These are phyloP conservation scores for Etheostoma cragini DNA, from an alignment of 2,113 vertebrate genomes.

Conservation along the genomic window DNA sequence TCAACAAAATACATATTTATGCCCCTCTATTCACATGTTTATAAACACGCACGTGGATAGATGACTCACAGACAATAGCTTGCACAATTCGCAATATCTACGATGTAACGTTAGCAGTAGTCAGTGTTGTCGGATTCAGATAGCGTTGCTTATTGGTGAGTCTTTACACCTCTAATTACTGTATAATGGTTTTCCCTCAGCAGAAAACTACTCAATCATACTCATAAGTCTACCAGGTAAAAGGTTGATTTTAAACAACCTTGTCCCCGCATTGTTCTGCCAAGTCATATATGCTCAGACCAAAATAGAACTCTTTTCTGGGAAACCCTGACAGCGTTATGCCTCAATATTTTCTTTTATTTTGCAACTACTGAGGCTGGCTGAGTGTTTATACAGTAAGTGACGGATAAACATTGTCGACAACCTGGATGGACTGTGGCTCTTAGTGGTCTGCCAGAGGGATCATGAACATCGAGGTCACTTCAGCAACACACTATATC, in stretches of 20 bases:
- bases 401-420: slow-evolving; percentile 46
- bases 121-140: too few species aligned
- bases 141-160: too few species aligned
- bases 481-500: too few species aligned
- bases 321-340: slow-evolving; percentile 22
- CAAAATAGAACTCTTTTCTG: slow-evolving; percentile 39
- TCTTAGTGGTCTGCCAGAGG: slow-evolving; percentile 42
- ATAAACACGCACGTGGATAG: too few species aligned
- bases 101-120: too few species aligned
- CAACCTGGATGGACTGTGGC: slow-evolving; percentile 54
- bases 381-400: slow-evolving; percentile 53
- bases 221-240: slow-evolving; percentile 24
- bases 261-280: slow-evolving; percentile 24
- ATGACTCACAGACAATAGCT: too few species aligned
- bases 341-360: slow-evolving; percentile 20
- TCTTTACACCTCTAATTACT: neutral
- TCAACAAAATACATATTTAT: too few species aligned
- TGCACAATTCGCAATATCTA: too few species aligned
- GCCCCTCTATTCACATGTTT: too few species aligned
- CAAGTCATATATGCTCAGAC: slow-evolving; percentile 51
- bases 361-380: slow-evolving; percentile 20
- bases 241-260: slow-evolving; percentile 36
- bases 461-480: slow-evolving; percentile 8
- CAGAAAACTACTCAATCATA: slow-evolving; percentile 26
- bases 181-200: neutral